Evolutionary conservation across 2,888 invertebrate species (phyloP), one percentile per base, ranked within the genome.

Genomic region (Rhogogaster chlorosoma): DNA sequence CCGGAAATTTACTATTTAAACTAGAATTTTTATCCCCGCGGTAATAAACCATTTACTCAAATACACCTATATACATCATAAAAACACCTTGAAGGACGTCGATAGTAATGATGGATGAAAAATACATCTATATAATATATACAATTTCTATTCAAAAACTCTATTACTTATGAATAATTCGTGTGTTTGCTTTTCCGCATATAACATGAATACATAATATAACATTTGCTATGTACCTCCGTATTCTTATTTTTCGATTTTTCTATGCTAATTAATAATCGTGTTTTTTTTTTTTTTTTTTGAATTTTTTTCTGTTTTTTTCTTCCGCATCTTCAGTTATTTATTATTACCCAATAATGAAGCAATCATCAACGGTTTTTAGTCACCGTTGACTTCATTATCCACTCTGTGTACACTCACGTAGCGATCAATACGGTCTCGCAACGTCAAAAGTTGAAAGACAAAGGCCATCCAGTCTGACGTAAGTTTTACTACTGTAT

Each of bases 391-490:
- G 12, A 32, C 38, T 36, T n/a, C 38, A 36, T 71, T 70, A 70
- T 32, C 15, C n/a, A 70, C 15, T 18, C 26, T 70, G 0, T 15
- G 1, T 12, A 36, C n/a, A 18, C n/a, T n/a, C 6, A 1, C 53
- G 22, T 29, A 42, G n/a, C 42, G 75, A 42, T 75, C 42, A 45
- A 75, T 75, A 75, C 42, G 10, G n/a, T 4, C 67, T 1, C 3
- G 29, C 75, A 45, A 15, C 22, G n/a, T 45, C 15, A 75, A 75
- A 45, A 75, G 75, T 45, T 84, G 22, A 29, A 73, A 84, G 61
- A 61, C 84, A 84, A 53, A 84, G 84, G 36, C 26, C 73, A 53
- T 71, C 53, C 73, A 57, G 53, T 84, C 22, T 84, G 84, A 84
- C 84, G 73, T 75, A 84, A 84, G 26, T 42, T 75, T 49, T 75